Conservation (phyloP, 2,797 vertebrate genomes). For the Gallinago solitaria region DNA sequence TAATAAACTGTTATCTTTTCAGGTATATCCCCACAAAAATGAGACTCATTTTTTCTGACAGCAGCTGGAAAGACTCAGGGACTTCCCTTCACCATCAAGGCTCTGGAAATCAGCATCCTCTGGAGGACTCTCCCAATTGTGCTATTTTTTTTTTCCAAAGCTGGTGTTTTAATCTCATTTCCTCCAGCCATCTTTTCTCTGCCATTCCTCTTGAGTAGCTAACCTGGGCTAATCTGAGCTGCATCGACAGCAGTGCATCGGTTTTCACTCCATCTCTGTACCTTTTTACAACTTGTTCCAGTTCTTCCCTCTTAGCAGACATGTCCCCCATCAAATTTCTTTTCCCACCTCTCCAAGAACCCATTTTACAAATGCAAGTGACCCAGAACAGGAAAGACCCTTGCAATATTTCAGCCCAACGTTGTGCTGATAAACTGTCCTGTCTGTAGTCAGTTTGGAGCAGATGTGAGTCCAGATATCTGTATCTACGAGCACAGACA, state of each 20-base stretch:
- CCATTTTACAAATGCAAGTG: not conserved
- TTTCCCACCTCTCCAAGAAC: not conserved
- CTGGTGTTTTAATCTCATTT: not conserved
- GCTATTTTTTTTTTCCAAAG: not conserved
- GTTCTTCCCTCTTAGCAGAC: not conserved
- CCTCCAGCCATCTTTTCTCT: not conserved
- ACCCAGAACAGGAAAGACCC: rapidly evolving
- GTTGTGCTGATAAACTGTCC: not conserved
- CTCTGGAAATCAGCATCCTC: not conserved
- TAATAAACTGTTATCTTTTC: not conserved
- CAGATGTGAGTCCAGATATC: not conserved
- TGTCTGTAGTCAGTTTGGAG: not conserved
- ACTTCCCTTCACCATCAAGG: not conserved
- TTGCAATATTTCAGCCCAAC: not conserved
- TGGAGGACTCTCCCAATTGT: not conserved
- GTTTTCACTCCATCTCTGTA: not conserved
- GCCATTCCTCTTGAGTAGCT: rapidly evolving
- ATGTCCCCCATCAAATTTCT: not conserved
- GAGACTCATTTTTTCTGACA: not conserved
- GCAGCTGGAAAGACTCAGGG: not conserved
- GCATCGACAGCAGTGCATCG: rapidly evolving
- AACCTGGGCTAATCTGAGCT: not conserved
- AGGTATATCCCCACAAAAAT: not conserved
- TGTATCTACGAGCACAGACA: not conserved
- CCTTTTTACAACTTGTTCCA: not conserved